Percentiles rank a stretch among this genome's conserved stretches.
Conservation (phyloP, 2,797 vertebrate genomes). For the Diplodus sargus region DNA sequence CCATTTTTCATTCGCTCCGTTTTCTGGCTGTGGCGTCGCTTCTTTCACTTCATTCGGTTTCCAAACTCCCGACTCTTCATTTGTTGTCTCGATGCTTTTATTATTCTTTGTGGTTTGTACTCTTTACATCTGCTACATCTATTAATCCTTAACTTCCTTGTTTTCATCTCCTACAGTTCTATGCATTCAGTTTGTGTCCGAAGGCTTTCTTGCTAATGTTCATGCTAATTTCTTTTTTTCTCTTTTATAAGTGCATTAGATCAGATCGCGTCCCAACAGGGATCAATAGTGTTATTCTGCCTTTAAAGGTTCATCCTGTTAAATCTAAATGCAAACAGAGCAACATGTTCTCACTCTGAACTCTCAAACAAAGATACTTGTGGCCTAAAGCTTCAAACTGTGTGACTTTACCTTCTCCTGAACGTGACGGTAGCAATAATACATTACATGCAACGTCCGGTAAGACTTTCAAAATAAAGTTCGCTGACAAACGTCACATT, state of each 20-base stretch:
- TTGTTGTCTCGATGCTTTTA: constrained; percentile 24
- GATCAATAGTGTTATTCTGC: neutral
- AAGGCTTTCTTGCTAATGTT: no score
- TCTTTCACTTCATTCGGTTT: constrained; percentile 43
- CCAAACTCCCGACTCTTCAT: neutral
- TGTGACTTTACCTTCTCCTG: no score
- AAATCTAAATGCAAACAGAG: no score
- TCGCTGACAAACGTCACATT: no score
- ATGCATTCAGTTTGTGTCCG: neutral
- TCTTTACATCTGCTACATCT: neutral
- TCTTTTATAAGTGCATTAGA: neutral
- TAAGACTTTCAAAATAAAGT: no score
- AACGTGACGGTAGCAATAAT: no score
- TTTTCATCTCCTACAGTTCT: neutral
- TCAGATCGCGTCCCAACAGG: neutral
- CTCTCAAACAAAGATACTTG: no score
- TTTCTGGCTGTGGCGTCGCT: constrained; percentile 6
- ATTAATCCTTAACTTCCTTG: neutral
- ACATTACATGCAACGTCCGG: no score
- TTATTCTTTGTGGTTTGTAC: neutral
- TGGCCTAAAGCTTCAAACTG: no score
- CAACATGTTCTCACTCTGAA: no score
- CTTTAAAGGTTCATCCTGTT: neutral
- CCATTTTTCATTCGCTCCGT: constrained; percentile 23
- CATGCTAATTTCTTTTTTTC: neutral